phyloP scores from a whole-genome alignment of 2,888 invertebrate genomes.

The Athalia cordata region DNA sequence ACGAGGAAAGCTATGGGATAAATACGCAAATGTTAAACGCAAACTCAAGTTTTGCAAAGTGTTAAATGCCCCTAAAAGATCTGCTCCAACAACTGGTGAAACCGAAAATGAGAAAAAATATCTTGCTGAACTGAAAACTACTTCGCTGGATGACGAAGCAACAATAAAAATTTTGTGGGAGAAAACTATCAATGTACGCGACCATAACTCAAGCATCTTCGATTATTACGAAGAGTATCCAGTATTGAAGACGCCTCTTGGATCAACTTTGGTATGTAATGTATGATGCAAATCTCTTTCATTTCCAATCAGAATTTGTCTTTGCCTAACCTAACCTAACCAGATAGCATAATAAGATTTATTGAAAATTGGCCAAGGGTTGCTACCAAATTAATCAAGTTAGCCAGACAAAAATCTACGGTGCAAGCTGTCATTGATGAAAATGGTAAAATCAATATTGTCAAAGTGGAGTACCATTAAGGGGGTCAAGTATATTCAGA shows the following conservation, averaged over 20 bases:
- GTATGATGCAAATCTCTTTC: slow-evolving; percentile 11
- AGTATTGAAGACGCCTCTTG: slow-evolving; percentile 35
- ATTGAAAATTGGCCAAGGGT: slow-evolving; percentile 7
- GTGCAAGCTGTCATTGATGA: background rate
- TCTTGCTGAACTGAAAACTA: slow-evolving; percentile 14
- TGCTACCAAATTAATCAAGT: slow-evolving; percentile 17
- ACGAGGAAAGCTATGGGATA: slow-evolving; percentile 27
- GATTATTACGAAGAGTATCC: slow-evolving; percentile 40
- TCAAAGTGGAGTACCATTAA: background rate
- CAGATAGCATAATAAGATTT: slow-evolving; percentile 5
- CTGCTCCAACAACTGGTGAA: background rate
- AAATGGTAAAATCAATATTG: slow-evolving; percentile 19
- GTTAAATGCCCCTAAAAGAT: background rate
- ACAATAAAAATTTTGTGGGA: slow-evolving; percentile 37
- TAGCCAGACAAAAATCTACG: slow-evolving; percentile 14
- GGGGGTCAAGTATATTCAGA: background rate
- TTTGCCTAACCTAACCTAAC: too few species aligned
- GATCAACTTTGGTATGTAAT: slow-evolving; percentile 43
- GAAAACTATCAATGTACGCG: slow-evolving; percentile 20
- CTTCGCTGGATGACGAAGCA: slow-evolving; percentile 34
- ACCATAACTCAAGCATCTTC: slow-evolving; percentile 9
- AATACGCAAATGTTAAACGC: slow-evolving; percentile 22
- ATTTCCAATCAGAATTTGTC: slow-evolving; percentile 19
- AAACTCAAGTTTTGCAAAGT: slow-evolving; percentile 11
- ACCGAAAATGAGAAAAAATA: background rate